Base-by-base conservation (phyloP, 2,113 vertebrate species). In the Nipponia nippon region DNA sequence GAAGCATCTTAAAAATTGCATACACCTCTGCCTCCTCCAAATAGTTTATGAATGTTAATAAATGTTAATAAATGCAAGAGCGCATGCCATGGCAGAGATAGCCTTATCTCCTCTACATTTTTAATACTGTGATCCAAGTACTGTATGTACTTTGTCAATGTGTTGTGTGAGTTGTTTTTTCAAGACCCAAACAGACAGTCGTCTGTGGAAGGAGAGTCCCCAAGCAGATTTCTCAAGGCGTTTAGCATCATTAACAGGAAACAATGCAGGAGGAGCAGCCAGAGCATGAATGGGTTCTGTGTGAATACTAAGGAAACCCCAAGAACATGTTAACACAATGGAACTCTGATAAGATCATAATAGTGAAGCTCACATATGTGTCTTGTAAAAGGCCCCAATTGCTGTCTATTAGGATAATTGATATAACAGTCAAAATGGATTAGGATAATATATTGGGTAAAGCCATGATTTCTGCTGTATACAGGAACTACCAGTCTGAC, bases 251-350 rank as follows among this genome's bases (percentile, higher is more conserved):
- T 66, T 77, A 96, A 86, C 63, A 95, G 90, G 53, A 97, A 94
- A 97, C 63, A 95, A 94, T 65, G 36, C 55, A 92, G 56, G 40
- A 89, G 42, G 71, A 95, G n/a, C 44, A 69, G 58, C 7, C 58
- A 76, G 18, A 77, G 67, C 23, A 58, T 42, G 67, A 97, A 94
- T 80, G 78, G 52, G 66, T 83, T 96, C 79, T 70, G 72, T 85
- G 76, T 90, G 75, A 97, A 90, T 77, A 89, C 73, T 94, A 81
- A 95, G 87, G 69, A 95, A 96, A 58, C 78, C 65, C 86, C 69
- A 87, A 94, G 69, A 96, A 95, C 56, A 93, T 78, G 78, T 83
- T 93, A 96, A 87, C 47, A 95, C 52, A 92, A 62, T 72, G 69
- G 46, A 95, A 87, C 65, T 72, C 88, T 89, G 67, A 69, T 95